Base-by-base conservation (phyloP, 2,797 vertebrate species). In the Streptopelia turtur region DNA sequence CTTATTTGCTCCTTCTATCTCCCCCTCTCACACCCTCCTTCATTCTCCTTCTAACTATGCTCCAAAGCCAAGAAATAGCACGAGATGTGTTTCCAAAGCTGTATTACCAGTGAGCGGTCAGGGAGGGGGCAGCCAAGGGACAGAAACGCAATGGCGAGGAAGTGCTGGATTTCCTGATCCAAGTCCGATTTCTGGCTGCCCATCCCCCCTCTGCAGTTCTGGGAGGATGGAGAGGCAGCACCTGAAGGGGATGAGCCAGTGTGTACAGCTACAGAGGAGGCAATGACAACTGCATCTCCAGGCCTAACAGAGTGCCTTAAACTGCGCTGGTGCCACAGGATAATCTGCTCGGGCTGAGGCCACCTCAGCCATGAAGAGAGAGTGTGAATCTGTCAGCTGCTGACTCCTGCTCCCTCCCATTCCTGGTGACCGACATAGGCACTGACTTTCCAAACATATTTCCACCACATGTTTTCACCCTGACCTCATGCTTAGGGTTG, bases 121-220 rank as follows among this genome's bases (percentile, higher is more conserved):
- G 94, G 94, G 93, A 97, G 93, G 95, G 97, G 97, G 96, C 97
- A 91, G 98, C 97, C 98, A 98, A 98, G 92, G 98, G 97, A 97
- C 98, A 98, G 70, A 93, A 96, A 94, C 2, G 24, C 95, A 95
- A 91, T 89, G 95, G 94, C 0, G 88, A 94, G 78, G 94, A 93
- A 93, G 75, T 93, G 63, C 89, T 89, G 61, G 76, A 87, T 95
- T 95, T 93, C 84, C 91, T 91, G 92, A 93, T 95, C 92, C 93
- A 96, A 94, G 74, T 65, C 85, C 4, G 4, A 64, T 79, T 90
- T 90, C 89, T 95, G 52, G 64, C 83, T 81, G 74, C 69, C 81
- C 0, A 0, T 83, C 37, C 63, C 81, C 69, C 33, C 63, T 49
- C 39, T 2, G 2, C 30, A 52, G 53, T 77, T 95, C 33, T 83